Conservation (phyloP, 2,888 invertebrate species). For the Stratiomys singularior region DNA sequence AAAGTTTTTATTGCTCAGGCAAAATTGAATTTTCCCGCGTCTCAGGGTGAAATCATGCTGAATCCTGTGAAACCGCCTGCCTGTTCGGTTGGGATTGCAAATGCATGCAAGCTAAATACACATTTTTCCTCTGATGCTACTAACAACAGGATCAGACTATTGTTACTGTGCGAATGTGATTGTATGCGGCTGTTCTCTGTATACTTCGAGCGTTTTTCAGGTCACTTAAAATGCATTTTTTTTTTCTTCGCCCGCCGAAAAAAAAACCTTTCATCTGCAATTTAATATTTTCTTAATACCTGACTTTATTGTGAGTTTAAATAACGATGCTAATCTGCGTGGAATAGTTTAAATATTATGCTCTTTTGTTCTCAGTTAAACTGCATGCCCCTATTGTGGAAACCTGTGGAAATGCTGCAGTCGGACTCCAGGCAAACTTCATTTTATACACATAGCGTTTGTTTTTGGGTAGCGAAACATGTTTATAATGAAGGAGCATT, state of each 20-base stretch:
- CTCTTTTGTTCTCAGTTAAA: too few relatives aligned
- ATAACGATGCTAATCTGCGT: too few relatives aligned
- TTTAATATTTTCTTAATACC: constrained; percentile 4
- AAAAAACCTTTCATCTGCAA: constrained; percentile 4
- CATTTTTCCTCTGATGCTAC: not conserved
- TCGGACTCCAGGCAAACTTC: too few relatives aligned
- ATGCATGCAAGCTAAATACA: constrained; percentile 1
- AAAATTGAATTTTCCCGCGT: constrained; percentile 27
- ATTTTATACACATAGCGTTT: too few relatives aligned
- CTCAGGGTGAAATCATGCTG: not conserved
- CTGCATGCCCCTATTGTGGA: too few relatives aligned
- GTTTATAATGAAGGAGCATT: too few relatives aligned
- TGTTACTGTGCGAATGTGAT: not conserved
- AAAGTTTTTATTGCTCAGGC: constrained; percentile 32
- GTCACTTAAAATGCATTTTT: not conserved
- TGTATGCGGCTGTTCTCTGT: not conserved
- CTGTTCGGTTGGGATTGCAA: not conserved
- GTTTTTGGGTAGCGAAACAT: too few relatives aligned
- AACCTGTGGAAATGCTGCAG: too few relatives aligned
- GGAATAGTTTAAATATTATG: too few relatives aligned
- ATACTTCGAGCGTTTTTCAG: not conserved
- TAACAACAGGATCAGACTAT: not conserved
- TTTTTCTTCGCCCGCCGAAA: not conserved
- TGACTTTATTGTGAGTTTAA: not conserved
- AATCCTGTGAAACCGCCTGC: not conserved